phyloP scores from a whole-genome alignment of 1,140 invertebrate species.

The Babylonia areolata region DNA sequence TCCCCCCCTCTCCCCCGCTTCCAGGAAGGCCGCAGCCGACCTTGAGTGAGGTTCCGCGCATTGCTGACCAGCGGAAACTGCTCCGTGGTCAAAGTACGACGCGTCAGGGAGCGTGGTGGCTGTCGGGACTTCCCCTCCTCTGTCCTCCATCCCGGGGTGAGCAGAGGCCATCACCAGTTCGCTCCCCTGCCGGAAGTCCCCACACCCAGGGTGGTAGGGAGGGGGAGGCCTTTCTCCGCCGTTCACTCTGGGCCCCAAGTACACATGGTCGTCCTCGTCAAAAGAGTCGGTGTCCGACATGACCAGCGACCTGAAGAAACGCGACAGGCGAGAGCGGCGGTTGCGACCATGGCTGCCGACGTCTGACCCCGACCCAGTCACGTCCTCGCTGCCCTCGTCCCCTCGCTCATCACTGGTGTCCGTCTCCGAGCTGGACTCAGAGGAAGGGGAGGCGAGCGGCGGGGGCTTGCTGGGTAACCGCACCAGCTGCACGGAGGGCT shows the following conservation, averaged over 20 bases:
- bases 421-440: constrained; percentile 11
- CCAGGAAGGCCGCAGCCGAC: neutral
- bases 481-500: neutral
- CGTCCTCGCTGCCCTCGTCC: constrained; percentile 26
- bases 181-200: neutral
- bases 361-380: constrained; percentile 18
- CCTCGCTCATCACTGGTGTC: constrained; percentile 24
- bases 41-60: neutral
- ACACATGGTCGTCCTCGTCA: neutral
- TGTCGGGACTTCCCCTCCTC: neutral
- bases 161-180: neutral
- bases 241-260: neutral
- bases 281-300: constrained; percentile 25
- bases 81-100: neutral
- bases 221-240: neutral
- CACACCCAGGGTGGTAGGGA: neutral
- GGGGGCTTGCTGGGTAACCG: neutral
- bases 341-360: constrained; percentile 15
- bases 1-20: neutral
- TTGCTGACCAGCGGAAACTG: neutral
- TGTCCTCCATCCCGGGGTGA: neutral
- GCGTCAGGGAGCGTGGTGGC: neutral
- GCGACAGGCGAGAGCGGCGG: constrained; percentile 26
- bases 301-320: constrained; percentile 31
- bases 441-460: neutral